Evolutionary conservation across 2,113 vertebrate genomes (phyloP), one percentile per base, ranked within the genome.

Genomic region (Nothocercus julius): DNA sequence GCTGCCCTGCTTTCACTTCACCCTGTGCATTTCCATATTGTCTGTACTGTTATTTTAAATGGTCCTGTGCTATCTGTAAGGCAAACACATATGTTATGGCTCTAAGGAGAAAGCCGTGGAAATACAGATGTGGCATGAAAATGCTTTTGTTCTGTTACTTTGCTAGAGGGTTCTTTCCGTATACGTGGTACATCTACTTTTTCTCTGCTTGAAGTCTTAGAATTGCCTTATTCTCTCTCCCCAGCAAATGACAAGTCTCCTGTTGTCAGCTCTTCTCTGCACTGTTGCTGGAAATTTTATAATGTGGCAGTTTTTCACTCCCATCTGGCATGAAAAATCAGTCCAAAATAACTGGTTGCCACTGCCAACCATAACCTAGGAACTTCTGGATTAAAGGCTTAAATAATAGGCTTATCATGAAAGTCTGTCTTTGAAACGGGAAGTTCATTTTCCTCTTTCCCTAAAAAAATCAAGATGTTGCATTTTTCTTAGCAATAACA

Each of bases 211-310:
- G 79, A 72, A 90, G 87, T 74, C 22, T 64, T 63, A 68, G 36
- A 69, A 67, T 61, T 75, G 28, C 25, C 22, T 78, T 76, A 79
- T 76, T 89, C 63, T 81, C 58, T 77, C 78, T 58, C 67, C 66
- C 27, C 61, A 67, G 61, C 11, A 84, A 84, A 82, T 58, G n/a
- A 42, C 20, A n/a, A 27, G 24, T 44, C 58, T 89, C 15, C 69
- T 68, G 67, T 88, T 92, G 61, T 84, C 92, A 90, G 40, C 45
- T 87, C 93, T 87, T 93, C 58, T 94, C 72, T 97, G 59, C 25
- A 67, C 9, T 82, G 13, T 82, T 66, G 84, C 85, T 93, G n/a
- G 42, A 64, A 86, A 79, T 92, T 91, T 95, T 79, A 34, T 53
- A 76, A 38, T 42, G 61, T 84, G 70, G 61, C 69, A 85, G 19